A percentile compares a stretch with the other conserved stretches of the same genome.
These are phyloP conservation scores for Notiomystis cincta DNA, from an alignment of 2,113 vertebrate species.

Conservation along the genomic window DNA sequence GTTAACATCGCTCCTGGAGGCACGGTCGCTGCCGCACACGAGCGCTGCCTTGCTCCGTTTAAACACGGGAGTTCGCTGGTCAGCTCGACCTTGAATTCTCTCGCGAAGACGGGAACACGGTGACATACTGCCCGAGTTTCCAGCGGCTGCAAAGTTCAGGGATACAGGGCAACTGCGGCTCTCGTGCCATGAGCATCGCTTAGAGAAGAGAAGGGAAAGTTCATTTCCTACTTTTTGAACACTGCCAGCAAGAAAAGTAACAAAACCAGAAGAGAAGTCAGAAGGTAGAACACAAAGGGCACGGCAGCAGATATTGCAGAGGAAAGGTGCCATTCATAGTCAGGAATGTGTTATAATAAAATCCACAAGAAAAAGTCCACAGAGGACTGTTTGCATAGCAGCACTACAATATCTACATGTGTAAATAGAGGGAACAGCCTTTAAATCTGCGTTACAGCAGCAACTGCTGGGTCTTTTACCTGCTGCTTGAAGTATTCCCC, in stretches of 20 bases:
- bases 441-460: background rate
- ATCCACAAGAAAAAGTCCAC: slow-evolving; percentile 53
- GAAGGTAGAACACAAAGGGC: slow-evolving; percentile 37
- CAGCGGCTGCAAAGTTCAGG: slow-evolving; percentile 52
- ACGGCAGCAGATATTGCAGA: background rate
- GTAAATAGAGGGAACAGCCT: slow-evolving; percentile 41
- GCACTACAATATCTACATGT: slow-evolving; percentile 55
- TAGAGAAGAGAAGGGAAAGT: slow-evolving; percentile 15
- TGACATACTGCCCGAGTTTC: slow-evolving; percentile 28
- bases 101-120: slow-evolving; percentile 12
- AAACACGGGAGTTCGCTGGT: slow-evolving; percentile 49
- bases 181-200: background rate
- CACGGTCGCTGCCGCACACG: background rate
- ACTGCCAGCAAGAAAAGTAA: background rate
- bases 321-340: slow-evolving; percentile 23
- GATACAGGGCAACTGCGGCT: background rate
- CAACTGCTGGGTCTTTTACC: background rate
- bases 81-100: slow-evolving; percentile 61
- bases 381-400: slow-evolving; percentile 53
- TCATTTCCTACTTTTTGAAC: slow-evolving; percentile 36
- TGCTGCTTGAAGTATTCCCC: background rate
- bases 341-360: slow-evolving; percentile 34
- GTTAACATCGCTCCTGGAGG: slow-evolving; percentile 27
- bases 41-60: background rate
- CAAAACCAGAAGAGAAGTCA: background rate